Percentiles rank a stretch among this genome's conserved stretches.
phyloP scores from a whole-genome alignment of 1,140 invertebrate species.

The Diachasmimorpha longicaudata region DNA sequence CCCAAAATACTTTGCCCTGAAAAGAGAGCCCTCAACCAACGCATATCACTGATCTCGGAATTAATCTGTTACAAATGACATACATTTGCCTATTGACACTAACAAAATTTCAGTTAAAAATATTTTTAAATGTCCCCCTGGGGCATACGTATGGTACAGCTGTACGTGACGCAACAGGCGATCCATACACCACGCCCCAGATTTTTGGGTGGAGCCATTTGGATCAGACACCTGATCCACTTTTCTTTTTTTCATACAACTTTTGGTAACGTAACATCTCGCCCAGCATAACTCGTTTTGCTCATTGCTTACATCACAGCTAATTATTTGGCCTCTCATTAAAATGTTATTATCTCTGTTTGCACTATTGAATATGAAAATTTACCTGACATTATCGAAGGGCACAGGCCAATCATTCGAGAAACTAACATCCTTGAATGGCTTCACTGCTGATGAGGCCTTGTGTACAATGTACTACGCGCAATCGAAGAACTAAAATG shows the following conservation, averaged over 20 bases:
- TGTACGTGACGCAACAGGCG: not conserved
- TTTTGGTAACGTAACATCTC: not conserved
- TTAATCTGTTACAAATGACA: no score
- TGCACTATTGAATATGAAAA: not conserved
- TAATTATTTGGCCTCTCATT: not conserved
- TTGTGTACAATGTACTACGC: not conserved
- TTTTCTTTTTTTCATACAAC: not conserved
- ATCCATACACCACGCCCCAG: slow-evolving; percentile 1
- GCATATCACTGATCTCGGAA: no score
- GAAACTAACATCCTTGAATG: not conserved
- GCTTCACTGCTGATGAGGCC: not conserved
- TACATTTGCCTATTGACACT: no score
- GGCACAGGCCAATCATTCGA: not conserved
- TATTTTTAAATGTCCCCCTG: not conserved
- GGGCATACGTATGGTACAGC: not conserved
- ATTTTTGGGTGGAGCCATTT: not conserved
- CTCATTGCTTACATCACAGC: not conserved
- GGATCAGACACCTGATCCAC: slow-evolving; percentile 5
- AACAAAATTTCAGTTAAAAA: no score
- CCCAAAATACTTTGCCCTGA: no score
- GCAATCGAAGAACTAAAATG: not conserved
- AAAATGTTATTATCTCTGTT: not conserved
- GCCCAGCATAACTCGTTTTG: not conserved
- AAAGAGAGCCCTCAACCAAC: no score
- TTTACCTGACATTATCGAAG: not conserved